Conservation (phyloP, 2,797 vertebrate genomes). For the Helicolenus hilgendorfi region DNA sequence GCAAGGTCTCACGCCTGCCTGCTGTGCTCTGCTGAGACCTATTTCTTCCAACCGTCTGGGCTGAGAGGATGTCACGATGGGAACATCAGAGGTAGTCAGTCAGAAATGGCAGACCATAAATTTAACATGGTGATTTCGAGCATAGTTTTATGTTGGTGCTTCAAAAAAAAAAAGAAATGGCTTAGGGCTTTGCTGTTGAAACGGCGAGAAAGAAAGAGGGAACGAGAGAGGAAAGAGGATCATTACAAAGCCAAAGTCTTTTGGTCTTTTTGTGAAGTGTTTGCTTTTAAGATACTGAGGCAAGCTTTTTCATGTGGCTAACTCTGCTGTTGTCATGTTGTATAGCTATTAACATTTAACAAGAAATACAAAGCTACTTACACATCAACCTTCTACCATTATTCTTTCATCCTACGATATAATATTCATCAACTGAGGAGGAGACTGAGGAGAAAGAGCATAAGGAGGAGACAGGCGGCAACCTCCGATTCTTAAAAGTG, state of each 20-base stretch:
- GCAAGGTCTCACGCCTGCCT: conserved; percentile 17
- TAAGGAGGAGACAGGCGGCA: background rate
- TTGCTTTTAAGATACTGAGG: conserved; percentile 12
- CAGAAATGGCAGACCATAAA: conserved; percentile 65
- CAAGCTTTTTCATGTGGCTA: background rate
- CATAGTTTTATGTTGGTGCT: conserved; percentile 50
- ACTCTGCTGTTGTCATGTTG: background rate
- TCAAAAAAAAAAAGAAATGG: conserved; percentile 15
- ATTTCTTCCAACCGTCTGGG: conserved; percentile 26
- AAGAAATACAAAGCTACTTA: background rate
- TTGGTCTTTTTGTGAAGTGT: conserved; percentile 21
- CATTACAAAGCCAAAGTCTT: conserved; percentile 21
- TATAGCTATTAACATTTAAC: background rate
- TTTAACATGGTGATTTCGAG: conserved; percentile 60
- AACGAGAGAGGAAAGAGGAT: conserved; percentile 19
- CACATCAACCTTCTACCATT: background rate
- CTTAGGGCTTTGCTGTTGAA: conserved; percentile 59
- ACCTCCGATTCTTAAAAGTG: background rate
- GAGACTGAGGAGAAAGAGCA: background rate
- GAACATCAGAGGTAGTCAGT: conserved; percentile 64
- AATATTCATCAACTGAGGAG: background rate
- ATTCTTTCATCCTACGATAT: background rate
- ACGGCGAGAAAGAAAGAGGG: conserved; percentile 7
- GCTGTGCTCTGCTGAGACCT: conserved; percentile 13
- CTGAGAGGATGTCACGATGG: conserved; percentile 52